A percentile compares a stretch with the other conserved stretches of the same genome.
These are phyloP conservation scores for Arctia plantaginis DNA, from an alignment of 2,888 invertebrate genomes.

Conservation along the genomic window DNA sequence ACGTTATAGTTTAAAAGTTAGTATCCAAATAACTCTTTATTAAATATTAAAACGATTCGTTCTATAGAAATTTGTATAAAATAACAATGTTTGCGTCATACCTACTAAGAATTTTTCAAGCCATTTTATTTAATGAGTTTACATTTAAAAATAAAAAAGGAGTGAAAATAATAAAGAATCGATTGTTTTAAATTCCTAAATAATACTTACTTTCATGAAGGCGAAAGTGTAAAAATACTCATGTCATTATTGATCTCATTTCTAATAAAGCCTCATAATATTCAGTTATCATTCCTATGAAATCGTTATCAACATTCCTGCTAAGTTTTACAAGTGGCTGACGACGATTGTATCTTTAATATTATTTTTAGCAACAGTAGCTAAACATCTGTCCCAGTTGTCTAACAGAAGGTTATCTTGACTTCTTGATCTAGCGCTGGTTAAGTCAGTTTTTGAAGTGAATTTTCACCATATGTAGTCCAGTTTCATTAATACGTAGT, in stretches of 20 bases:
- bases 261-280: slow-evolving; percentile 18
- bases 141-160: neutral
- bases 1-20: too few relatives aligned
- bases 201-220: too few relatives aligned
- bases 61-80: neutral
- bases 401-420: neutral
- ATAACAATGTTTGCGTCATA: neutral
- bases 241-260: slow-evolving; percentile 21
- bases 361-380: slow-evolving; percentile 1
- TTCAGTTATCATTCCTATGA: slow-evolving; percentile 17
- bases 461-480: neutral
- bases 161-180: neutral
- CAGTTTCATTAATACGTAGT: neutral
- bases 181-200: too few relatives aligned
- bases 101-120: too few relatives aligned
- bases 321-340: neutral
- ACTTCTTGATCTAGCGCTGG: slow-evolving; percentile 1
- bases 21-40: too few relatives aligned
- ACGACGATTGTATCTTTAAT: neutral
- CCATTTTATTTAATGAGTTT: neutral
- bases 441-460: neutral
- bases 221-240: too few relatives aligned
- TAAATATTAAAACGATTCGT: neutral
- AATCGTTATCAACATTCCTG: slow-evolving; percentile 17
- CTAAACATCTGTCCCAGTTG: neutral